Evolutionary conservation across 2,113 vertebrate species (phyloP), one percentile per base, ranked within the genome.

Genomic region (Mus pahari): DNA sequence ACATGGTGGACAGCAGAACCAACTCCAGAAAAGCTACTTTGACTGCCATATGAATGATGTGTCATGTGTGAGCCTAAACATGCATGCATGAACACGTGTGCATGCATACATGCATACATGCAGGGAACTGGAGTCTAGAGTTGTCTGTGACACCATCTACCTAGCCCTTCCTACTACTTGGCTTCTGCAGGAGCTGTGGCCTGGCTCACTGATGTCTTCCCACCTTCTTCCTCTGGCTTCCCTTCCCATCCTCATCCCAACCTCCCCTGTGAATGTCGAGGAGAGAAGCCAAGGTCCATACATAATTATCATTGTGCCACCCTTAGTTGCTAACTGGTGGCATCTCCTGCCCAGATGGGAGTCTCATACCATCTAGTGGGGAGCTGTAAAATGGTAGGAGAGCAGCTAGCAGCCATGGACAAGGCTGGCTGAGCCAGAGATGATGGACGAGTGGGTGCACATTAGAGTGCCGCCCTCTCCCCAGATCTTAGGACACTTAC

Each of bases 181-280:
- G 36, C n/a, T 62, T 62, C 36, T 53, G 31, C 9, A 17, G 50
- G 48, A 79, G 77, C 81, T 9, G 24, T 66, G 82, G 4, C 31
- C 12, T 7, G 28, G 39, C 17, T 50, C 42, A 0, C n/a, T 42
- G 22, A 16, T 36, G 31, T 36, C 50, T 55, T 28, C 36, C 2
- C 1, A 0, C 10, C 0, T 17, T 3, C 1, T 14, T n/a, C 26
- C 53, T 22, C 3, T 11, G 24, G 26, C 13, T 58, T 20, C 19
- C 53, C 1, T 24, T 48, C 73, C 22, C 26, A 50, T 20, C 22
- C 68, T 3, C 26, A 6, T 64, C 22, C 39, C 14, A 77, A 13
- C 2, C 55, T 77, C 10, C 11, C 14, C 71, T 53, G 10, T 28
- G n/a, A 70, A 13, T 22, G 1, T 48, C 39, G 48, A 90, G 86